Percentiles rank a stretch among this genome's conserved stretches.
These are phyloP conservation scores for Dryocosmus kuriphilus DNA, from an alignment of 2,888 invertebrate species.

Conservation along the genomic window DNA sequence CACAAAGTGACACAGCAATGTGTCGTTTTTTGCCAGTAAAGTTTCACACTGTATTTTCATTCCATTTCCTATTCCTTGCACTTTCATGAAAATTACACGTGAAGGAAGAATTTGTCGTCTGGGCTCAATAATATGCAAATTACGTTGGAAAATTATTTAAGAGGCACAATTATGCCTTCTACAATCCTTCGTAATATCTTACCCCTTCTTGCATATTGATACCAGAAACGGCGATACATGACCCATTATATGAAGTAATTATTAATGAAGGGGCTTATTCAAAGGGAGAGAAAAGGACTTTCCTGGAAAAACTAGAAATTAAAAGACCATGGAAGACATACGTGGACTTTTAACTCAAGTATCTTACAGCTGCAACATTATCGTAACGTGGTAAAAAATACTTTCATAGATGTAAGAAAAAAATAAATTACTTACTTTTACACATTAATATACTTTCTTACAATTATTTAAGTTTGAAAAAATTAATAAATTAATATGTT, in stretches of 20 bases:
- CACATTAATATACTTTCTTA: no score
- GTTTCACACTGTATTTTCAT: background rate
- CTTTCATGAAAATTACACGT: background rate
- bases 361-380: background rate
- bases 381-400: background rate
- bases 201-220: background rate
- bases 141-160: background rate
- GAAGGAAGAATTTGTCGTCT: background rate
- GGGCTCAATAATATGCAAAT: background rate
- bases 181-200: background rate
- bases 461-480: no score
- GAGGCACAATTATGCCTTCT: background rate
- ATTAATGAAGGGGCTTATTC: slow-evolving; percentile 4
- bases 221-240: background rate
- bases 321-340: background rate
- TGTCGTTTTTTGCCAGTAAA: background rate
- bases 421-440: no score
- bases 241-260: background rate
- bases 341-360: background rate
- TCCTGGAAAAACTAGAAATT: background rate
- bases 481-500: no score
- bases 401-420: no score
- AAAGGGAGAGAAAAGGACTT: background rate
- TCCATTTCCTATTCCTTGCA: background rate
- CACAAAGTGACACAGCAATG: background rate